Base-by-base conservation (phyloP, 92 coral and sea anemone genomes). In the Anthopleura xanthogrammica region DNA sequence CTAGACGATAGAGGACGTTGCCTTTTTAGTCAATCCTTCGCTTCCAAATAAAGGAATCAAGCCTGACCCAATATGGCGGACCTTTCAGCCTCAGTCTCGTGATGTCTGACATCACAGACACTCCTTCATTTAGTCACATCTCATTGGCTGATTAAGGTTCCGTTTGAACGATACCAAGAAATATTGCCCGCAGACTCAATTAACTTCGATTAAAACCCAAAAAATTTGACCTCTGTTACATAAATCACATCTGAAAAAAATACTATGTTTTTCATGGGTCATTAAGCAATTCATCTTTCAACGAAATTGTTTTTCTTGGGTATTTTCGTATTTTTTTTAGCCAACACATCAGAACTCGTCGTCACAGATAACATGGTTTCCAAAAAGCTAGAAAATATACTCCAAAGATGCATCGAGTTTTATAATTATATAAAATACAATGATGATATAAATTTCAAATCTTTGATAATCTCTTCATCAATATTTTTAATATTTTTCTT, bases 1-100 rank as follows among this genome's bases (percentile, higher is more conserved):
- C 85, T 62, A 60, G 85, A 57, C 85, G 79, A 87, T 80, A 41
- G 46, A 72, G 79, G 65, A 77, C 83, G 85, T 90, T 86, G 81
- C 94, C 95, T 91, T 92, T 92, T 93, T 85, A 92, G 94, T 89
- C 92, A 88, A 70, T 75, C 68, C 87, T 71, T 77, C 68, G 81
- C 85, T 70, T 68, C 79, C 83, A 79, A 78, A 78, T 81, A 85
- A 88, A 88, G 85, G 89, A 81, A 88, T 86, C 72, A 4, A 68
- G 52, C 11, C 60, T 78, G 82, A 83, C 86, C 89, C 87, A 91
- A 88, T 86, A 91, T 88, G 94, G 94, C 92, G 90, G 90, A 75
- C 88, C 65, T 24, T 17, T 17, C 17, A 12, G 60, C 60, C 22
- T 84, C 56, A 64, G 84, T 66, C 91, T 50, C 86, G 88, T 91